Evolutionary conservation across 2,113 vertebrate genomes (phyloP).

Genomic region (Paracanthobrama guichenoti): DNA sequence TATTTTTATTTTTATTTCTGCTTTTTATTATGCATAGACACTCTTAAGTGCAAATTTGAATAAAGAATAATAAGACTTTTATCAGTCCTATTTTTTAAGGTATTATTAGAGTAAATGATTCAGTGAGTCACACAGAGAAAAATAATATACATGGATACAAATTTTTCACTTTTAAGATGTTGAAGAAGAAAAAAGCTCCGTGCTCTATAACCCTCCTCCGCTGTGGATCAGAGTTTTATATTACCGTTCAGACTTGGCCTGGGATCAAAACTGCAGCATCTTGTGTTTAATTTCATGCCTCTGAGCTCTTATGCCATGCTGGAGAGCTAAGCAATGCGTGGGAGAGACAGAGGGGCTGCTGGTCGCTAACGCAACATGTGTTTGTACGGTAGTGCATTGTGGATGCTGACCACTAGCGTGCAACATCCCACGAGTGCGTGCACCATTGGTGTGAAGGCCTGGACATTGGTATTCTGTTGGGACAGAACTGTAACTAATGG

Average conservation of each 20-base stretch:
- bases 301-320: constrained; percentile 16
- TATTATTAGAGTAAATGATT: neutral
- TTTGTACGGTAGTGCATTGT: neutral
- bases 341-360: constrained; percentile 3
- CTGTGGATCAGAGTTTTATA: constrained; percentile 19
- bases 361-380: neutral
- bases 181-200: neutral
- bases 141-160: neutral
- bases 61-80: neutral
- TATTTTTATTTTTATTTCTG: neutral
- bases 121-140: neutral
- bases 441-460: neutral
- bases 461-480: constrained; percentile 20
- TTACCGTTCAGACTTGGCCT: constrained; percentile 2
- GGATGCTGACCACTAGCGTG: constrained; percentile 12
- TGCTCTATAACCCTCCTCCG: neutral
- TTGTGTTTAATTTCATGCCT: constrained; percentile 41
- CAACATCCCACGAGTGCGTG: neutral
- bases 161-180: constrained; percentile 4
- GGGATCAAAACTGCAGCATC: constrained; percentile 10
- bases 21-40: neutral
- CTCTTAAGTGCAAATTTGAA: neutral
- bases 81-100: neutral
- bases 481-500: constrained; percentile 11
- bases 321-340: neutral